A percentile compares a stretch with the other conserved stretches of the same genome.
These are phyloP conservation scores for Barbus barbus DNA, from an alignment of 2,113 vertebrate species.

Conservation along the genomic window DNA sequence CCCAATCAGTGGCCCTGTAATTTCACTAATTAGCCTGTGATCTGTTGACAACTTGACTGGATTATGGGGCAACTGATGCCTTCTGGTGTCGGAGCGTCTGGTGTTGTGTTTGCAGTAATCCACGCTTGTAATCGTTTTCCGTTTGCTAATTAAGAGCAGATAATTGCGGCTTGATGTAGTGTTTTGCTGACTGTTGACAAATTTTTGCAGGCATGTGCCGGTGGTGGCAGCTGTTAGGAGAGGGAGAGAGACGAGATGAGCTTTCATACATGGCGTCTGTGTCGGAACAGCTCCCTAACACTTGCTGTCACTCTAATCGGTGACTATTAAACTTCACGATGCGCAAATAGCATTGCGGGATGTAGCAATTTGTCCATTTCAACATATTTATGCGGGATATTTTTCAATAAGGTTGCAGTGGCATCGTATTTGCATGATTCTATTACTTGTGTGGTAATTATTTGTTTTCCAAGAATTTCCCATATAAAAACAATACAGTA, in stretches of 20 bases:
- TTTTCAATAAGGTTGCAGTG: slow-evolving; percentile 11
- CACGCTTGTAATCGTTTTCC: slow-evolving; percentile 71
- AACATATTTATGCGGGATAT: neutral
- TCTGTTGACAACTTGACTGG: slow-evolving; percentile 53
- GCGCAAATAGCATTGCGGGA: neutral
- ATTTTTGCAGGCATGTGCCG: slow-evolving; percentile 40
- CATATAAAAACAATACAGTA: neutral
- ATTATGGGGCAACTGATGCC: slow-evolving; percentile 35
- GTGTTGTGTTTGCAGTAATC: slow-evolving; percentile 64
- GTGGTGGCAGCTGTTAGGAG: slow-evolving; percentile 39
- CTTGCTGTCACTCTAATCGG: slow-evolving; percentile 21
- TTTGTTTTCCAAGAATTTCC: slow-evolving; percentile 13
- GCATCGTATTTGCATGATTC: slow-evolving; percentile 9
- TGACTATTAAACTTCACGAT: slow-evolving; percentile 13
- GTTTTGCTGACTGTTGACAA: slow-evolving; percentile 66
- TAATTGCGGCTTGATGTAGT: slow-evolving; percentile 69
- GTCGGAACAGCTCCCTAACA: slow-evolving; percentile 18
- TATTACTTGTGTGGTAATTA: neutral
- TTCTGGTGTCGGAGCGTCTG: slow-evolving; percentile 36
- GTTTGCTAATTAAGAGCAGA: slow-evolving; percentile 75
- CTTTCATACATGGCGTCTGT: neutral
- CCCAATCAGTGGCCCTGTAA: slow-evolving; percentile 53
- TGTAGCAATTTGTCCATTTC: slow-evolving; percentile 28
- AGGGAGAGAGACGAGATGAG: slow-evolving; percentile 44
- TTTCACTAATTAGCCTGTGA: slow-evolving; percentile 52